Base-by-base conservation (phyloP, 64 coral and sea anemone genomes). In the Hydrozoanthus tunicans region DNA sequence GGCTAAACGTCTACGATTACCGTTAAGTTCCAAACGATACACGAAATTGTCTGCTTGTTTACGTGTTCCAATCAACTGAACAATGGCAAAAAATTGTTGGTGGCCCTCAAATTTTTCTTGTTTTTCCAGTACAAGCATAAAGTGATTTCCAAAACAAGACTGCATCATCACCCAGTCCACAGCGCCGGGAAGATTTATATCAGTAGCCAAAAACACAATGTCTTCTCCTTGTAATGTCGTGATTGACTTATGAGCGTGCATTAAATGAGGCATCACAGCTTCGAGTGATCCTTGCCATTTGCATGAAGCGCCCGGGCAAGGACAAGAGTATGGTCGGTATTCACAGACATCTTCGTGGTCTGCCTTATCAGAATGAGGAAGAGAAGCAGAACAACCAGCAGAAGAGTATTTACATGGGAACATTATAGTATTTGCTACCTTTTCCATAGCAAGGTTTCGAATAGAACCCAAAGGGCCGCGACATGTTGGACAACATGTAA, bases 151-250 rank as follows among this genome's bases (percentile, higher is more conserved):
- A 84, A 95, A 99, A 67, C 97, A 99, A 23, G 97, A 99, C 23
- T 99, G 97, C 97, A 99, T 99, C 97, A 99, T 99, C 5, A 99
- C 97, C 97, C 97, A 99, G 73, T 99, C 97, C 1, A 99, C 97
- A 14, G 97, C 97, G 7, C 97, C 97, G 10, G 97, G 97, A 51
- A 99, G 90, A 68, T 96, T 99, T 15, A 99, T 99, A 90, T 99
- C 97, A 53, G 97, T 99, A 63, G 97, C 97, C 26, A 99, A 73
- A 60, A 99, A 99, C n/a, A 99, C 97, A 56, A 99, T 99, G 89
- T 99, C 97, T 91, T 99, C 97, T 67, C 97, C 97, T 94, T 99
- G 97, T 64, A 99, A 85, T 7, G 97, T 99, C 83, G 97, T 99
- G 74, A 99, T 99, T 20, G 97, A 99, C 74, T 99, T 99, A 77